A percentile compares a stretch with the other conserved stretches of the same genome.
These are phyloP conservation scores for Drosophila pruinosa DNA, from an alignment of 1,140 invertebrate genomes.

Conservation along the genomic window DNA sequence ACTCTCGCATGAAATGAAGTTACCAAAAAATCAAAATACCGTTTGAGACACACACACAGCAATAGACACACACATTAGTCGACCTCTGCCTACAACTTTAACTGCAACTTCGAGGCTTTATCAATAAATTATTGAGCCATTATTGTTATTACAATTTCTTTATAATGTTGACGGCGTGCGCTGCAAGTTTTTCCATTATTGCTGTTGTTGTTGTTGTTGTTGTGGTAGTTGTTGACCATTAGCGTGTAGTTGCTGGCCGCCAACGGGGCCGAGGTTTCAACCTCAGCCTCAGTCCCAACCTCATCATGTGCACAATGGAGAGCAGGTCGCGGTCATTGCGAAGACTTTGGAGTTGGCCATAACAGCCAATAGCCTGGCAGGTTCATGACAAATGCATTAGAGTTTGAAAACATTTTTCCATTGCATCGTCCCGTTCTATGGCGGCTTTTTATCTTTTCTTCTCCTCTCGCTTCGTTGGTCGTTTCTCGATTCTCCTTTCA, in stretches of 20 bases:
- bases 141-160: constrained; percentile 82
- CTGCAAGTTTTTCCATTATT: constrained; percentile 51
- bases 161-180: constrained; percentile 79
- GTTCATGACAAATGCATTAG: constrained; percentile 80
- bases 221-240: constrained; percentile 69
- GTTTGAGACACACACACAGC: constrained; percentile 61
- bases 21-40: constrained; percentile 77
- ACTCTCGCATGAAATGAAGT: constrained; percentile 72
- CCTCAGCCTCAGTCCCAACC: constrained; percentile 27
- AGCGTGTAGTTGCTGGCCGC: constrained; percentile 74
- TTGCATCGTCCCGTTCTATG: constrained; percentile 24
- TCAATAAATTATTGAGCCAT: constrained; percentile 82
- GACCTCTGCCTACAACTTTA: constrained; percentile 56
- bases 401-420: constrained; percentile 25
- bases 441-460: constrained; percentile 40
- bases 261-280: constrained; percentile 71
- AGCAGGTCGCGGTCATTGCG: constrained; percentile 66
- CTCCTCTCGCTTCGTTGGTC: background rate
- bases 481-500: constrained; percentile 1
- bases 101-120: constrained; percentile 54
- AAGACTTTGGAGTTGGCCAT: constrained; percentile 42
- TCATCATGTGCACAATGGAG: constrained; percentile 80
- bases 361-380: constrained; percentile 41
- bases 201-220: constrained; percentile 24
- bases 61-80: constrained; percentile 32